Base-by-base conservation (phyloP, 2,113 vertebrate species). In the Sphyrna mokarran region DNA sequence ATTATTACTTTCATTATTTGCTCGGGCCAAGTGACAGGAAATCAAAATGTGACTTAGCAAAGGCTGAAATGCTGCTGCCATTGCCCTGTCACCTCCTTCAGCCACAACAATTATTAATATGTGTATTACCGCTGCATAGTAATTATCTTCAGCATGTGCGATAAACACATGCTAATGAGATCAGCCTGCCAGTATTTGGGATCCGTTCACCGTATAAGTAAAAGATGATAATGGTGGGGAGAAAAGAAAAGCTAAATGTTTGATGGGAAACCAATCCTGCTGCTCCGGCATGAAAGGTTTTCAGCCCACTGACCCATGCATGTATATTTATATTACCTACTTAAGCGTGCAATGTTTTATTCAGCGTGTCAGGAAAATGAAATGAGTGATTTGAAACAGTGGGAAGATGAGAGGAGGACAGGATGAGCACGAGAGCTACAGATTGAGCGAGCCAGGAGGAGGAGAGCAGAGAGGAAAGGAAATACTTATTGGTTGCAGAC, bases 101-200 rank as follows among this genome's bases (percentile, higher is more conserved):
- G 96, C 96, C 80, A 95, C 95, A 95, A 85, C 94, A 96, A 96
- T 48, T 96, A 96, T 96, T 96, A 97, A 96, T 96, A 96, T 93
- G 63, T 95, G 33, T 95, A 96, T 96, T 97, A 96, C 96, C 97
- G 96, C 93, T 96, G 96, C 95, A 96, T 95, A 96, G 95, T 96
- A 97, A 97, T 97, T 97, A 97, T 91, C 95, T 58, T 96, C 95
- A 96, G 97, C 97, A 96, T 89, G 95, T 95, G 96, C 96, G 96
- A 97, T 96, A 97, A 97, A 96, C 22, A 95, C 91, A 96, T 96
- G 95, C 43, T 97, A 97, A 97, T 96, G 96, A 97, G 96, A 95
- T 95, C 97, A 97, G 83, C 29, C 95, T 97, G 91, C 63, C 97
- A 97, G 96, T 96, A 23, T 96, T 93, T 76, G 96, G 96, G 96